These are phyloP conservation scores for Dermochelys coriacea DNA, from an alignment of 2,797 vertebrate species.

Conservation along the genomic window DNA sequence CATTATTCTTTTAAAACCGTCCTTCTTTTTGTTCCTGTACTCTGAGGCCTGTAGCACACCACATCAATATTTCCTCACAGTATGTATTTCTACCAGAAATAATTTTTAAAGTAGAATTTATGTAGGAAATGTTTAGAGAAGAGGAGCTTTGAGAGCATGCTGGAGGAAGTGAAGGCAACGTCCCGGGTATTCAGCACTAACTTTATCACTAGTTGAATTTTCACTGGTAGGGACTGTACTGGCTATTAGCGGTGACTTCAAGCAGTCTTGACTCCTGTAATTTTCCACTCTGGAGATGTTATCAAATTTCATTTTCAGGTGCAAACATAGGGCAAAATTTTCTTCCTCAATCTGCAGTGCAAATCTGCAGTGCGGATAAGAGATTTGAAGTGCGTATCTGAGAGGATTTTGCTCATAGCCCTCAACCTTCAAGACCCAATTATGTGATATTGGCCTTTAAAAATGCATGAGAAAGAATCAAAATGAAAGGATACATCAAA, in stretches of 20 bases:
- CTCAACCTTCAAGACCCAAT: not conserved
- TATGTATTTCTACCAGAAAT: fast-evolving
- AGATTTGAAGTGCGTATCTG: not conserved
- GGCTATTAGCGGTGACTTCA: not conserved
- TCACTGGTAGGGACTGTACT: not conserved
- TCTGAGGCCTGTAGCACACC: fast-evolving
- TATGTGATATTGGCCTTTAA: not conserved
- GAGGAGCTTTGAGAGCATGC: not conserved
- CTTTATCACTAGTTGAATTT: not conserved
- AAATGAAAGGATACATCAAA: not conserved
- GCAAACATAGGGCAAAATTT: constrained; percentile 34
- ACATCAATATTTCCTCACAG: fast-evolving
- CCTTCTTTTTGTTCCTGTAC: fast-evolving
- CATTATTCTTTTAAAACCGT: not conserved
- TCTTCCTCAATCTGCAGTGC: not conserved
- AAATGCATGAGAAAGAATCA: not conserved
- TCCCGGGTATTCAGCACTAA: not conserved
- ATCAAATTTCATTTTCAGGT: constrained; percentile 55
- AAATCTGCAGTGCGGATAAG: constrained; percentile 18
- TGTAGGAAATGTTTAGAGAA: not conserved
- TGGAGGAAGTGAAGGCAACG: not conserved
- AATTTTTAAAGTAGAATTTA: fast-evolving
- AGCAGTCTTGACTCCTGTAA: constrained; percentile 40
- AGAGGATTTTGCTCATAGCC: not conserved
- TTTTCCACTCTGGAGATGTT: constrained; percentile 70